Conservation (phyloP, 2,797 vertebrate species). For the Sebastes minor region DNA sequence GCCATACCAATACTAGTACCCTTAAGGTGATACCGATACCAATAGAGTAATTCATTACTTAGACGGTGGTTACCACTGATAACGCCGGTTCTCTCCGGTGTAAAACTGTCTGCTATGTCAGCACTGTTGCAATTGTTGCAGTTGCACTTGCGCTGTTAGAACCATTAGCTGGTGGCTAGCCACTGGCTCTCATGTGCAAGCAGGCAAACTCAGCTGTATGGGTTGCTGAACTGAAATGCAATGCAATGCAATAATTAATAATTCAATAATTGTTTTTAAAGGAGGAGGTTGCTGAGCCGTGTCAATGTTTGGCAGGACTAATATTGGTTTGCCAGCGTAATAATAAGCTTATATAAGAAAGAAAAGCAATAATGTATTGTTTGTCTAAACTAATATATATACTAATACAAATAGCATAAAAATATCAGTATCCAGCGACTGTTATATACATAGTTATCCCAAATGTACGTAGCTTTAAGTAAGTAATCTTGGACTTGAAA, state of each 20-base stretch:
- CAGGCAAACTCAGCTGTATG: too few relatives aligned
- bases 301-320: not conserved
- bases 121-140: too few relatives aligned
- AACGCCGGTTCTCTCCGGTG: too few relatives aligned
- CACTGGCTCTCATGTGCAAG: too few relatives aligned
- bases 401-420: not conserved
- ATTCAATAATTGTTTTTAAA: not conserved
- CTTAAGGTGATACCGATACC: too few relatives aligned
- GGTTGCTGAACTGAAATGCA: not conserved
- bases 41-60: accelerated
- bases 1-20: too few relatives aligned
- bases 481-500: not conserved
- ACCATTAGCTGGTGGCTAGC: too few relatives aligned
- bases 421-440: not conserved
- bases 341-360: not conserved
- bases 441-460: not conserved
- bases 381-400: not conserved
- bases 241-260: not conserved
- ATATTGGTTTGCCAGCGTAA: not conserved
- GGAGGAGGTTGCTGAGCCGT: not conserved
- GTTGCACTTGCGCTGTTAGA: too few relatives aligned
- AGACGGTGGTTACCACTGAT: too few relatives aligned
- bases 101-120: too few relatives aligned
- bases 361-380: not conserved
- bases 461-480: not conserved